Base-by-base conservation (phyloP, 2,797 vertebrate genomes). In the Poeciliopsis paucimaculata region DNA sequence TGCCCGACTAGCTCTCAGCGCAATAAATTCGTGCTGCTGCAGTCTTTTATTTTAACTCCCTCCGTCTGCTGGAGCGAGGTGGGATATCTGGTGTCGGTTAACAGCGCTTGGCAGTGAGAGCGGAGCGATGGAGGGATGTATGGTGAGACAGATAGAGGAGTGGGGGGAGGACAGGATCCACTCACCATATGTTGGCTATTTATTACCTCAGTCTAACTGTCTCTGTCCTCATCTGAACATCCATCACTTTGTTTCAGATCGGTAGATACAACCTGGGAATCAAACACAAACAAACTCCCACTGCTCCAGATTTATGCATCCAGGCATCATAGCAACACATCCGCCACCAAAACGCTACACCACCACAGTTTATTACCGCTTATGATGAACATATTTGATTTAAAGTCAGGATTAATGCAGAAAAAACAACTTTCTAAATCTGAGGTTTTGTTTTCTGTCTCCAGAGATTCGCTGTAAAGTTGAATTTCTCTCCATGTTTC, bases 181-280 rank as follows among this genome's bases (percentile, higher is more conserved):
- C 82, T 85, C 84, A 87, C 94, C 94, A 94, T 93, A 94, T 94
- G 94, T 92, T 90, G 86, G 87, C 90, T 93, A 92, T 94, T 95
- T 94, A 94, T 94, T 92, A 89, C 89, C 90, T 84, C 89, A 82
- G 82, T 66, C 81, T 83, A 80, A 88, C 87, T 86, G 88, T 80
- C 80, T 18, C 74, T 79, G n/a, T 49, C 82, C 85, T 60, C 78
- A 79, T 80, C 72, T 31, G 46, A 64, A 46, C 53, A 11, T 78
- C 39, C 31, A 62, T 75, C 28, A 62, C 74, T 57, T 62, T 45
- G 31, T 62, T 75, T 66, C 5, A 7, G 28, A 46, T 31, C 9
- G 18, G n/a, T 36, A 39, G 64, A 2, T 66, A 4, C 34, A 15
- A 18, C 34, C 75, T 46, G 20, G 15, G 4, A 53, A 9, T 53